Evolutionary conservation across 2,888 invertebrate species (phyloP).

Genomic region (Julus scandinavius): DNA sequence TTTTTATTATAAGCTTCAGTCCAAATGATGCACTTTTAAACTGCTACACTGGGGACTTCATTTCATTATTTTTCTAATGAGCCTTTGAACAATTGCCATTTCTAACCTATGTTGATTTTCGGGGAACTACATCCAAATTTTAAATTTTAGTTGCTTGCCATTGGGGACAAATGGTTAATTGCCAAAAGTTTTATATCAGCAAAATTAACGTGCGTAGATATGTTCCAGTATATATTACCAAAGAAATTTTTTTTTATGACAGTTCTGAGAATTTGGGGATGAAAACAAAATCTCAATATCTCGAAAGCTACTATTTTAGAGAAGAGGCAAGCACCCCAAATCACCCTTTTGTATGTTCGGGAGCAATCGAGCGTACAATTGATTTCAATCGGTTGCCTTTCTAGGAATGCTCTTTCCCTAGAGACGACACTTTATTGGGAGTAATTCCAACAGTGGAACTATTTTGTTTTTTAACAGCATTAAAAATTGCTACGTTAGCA

Average conservation of each 20-base stretch:
- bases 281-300: neutral
- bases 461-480: neutral
- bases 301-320: neutral
- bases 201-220: neutral
- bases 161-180: neutral
- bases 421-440: neutral
- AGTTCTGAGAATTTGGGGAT: neutral
- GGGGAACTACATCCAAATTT: neutral
- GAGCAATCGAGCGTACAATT: neutral
- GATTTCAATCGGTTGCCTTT: neutral
- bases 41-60: too few relatives aligned
- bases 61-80: too few relatives aligned
- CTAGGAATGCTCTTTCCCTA: neutral
- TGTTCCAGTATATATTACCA: neutral
- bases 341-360: neutral
- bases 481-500: neutral
- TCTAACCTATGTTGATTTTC: neutral
- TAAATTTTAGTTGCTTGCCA: neutral
- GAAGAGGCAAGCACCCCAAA: neutral
- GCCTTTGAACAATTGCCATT: neutral
- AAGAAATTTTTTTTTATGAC: neutral
- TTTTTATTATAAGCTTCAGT: neutral
- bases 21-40: too few relatives aligned
- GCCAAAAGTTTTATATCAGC: neutral
- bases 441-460: neutral